Conservation (phyloP, 1,140 invertebrate species). For the Copidosoma floridanum region DNA sequence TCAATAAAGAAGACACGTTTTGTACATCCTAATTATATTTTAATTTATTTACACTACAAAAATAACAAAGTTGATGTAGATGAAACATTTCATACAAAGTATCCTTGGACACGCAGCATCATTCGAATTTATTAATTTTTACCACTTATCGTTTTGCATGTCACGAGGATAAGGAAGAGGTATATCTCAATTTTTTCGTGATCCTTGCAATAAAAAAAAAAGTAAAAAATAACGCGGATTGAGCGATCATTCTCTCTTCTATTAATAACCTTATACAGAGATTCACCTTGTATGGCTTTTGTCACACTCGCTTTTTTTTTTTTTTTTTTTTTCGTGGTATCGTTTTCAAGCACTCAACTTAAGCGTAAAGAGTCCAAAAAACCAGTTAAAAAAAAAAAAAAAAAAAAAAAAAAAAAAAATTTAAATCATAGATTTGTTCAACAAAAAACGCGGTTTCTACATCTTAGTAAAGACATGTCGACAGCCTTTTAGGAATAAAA, state of each 20-base stretch:
- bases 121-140: conserved; percentile 7
- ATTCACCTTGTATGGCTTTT: background rate
- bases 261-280: too few species aligned
- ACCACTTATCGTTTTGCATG: background rate
- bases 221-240: background rate
- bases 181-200: background rate
- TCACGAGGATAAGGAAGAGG: background rate
- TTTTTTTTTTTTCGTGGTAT: background rate
- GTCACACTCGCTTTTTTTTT: background rate
- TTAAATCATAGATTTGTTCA: background rate
- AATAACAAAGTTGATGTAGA: conserved; percentile 47
- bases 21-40: conserved; percentile 50
- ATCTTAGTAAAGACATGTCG: background rate
- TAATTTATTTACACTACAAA: conserved; percentile 56
- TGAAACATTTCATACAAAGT: conserved; percentile 31
- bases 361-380: too few species aligned
- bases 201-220: background rate
- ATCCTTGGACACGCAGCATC: conserved; percentile 11
- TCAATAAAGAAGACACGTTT: too few species aligned
- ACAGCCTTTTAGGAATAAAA: conserved; percentile 13
- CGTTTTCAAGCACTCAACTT: background rate
- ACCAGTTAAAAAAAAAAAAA: too few species aligned
- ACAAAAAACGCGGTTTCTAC: conserved; percentile 5
- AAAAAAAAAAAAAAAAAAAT: too few species aligned
- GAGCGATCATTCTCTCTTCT: background rate